phyloP scores from a whole-genome alignment of 2,113 vertebrate genomes.

The Odobenus rosmarus region DNA sequence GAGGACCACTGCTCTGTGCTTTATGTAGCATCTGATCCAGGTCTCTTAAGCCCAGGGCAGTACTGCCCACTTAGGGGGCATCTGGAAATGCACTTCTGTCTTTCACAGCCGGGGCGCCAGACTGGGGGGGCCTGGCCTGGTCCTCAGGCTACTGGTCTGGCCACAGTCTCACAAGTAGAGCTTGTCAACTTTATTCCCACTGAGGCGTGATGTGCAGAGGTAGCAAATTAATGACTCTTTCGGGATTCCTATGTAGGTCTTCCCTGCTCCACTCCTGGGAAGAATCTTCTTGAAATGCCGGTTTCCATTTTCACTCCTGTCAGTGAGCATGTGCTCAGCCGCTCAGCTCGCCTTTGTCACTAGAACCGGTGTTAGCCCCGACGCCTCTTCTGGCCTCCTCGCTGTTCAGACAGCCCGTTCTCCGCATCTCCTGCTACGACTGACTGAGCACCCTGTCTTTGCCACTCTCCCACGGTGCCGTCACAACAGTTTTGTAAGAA shows the following conservation, averaged over 20 bases:
- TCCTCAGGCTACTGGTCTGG: rapidly evolving
- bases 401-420: not conserved
- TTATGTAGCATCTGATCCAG: rapidly evolving
- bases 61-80: rapidly evolving
- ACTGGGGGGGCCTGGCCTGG: not conserved
- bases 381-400: not conserved
- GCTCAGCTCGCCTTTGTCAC: rapidly evolving
- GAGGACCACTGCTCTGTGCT: not conserved
- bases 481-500: rapidly evolving
- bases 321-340: rapidly evolving
- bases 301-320: rapidly evolving
- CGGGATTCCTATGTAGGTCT: rapidly evolving
- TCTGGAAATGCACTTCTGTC: not conserved
- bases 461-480: rapidly evolving
- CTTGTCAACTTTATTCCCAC: rapidly evolving
- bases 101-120: not conserved
- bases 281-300: not conserved
- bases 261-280: not conserved
- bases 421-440: rapidly evolving
- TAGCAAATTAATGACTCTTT: rapidly evolving
- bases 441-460: rapidly evolving
- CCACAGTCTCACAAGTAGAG: rapidly evolving
- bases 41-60: not conserved
- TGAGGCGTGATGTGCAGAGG: rapidly evolving
- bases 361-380: not conserved